Percentiles rank a stretch among this genome's conserved stretches.
phyloP scores from a whole-genome alignment of 2,888 invertebrate species.

The Salpingus planirostris region DNA sequence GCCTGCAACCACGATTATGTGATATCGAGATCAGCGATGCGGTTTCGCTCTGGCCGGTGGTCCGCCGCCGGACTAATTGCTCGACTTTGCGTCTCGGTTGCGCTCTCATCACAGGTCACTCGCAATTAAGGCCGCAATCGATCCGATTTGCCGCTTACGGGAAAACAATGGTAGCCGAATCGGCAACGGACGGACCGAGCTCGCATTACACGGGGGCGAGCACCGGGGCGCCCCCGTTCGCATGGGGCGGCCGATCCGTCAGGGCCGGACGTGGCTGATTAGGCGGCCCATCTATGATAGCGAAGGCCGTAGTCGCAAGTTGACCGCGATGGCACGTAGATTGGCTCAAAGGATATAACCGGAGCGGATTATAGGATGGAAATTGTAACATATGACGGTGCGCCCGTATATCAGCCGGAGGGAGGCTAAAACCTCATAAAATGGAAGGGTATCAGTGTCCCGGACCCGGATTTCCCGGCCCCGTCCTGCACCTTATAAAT shows the following conservation, averaged over 20 bases:
- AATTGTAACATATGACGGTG: conserved; percentile 17
- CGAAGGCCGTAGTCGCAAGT: not conserved
- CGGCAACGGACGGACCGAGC: too few relatives aligned
- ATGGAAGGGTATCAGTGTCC: conserved; percentile 9
- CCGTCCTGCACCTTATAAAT: conserved; percentile 4
- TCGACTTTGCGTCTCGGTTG: not conserved
- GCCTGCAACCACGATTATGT: too few relatives aligned
- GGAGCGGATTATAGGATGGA: conserved; percentile 22
- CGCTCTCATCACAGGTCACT: conserved; percentile 6
- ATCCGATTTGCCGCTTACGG: too few relatives aligned
- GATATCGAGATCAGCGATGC: too few relatives aligned
- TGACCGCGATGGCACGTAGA: conserved; percentile 19
- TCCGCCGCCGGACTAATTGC: not conserved
- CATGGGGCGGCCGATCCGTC: conserved; percentile 24
- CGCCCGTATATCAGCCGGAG: conserved; percentile 6
- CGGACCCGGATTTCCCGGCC: too few relatives aligned
- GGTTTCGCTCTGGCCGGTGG: not conserved
- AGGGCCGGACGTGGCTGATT: conserved; percentile 26
- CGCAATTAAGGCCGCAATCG: conserved; percentile 6
- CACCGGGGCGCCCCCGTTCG: conserved; percentile 9
- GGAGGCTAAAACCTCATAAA: too few relatives aligned
- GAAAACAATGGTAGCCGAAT: too few relatives aligned
- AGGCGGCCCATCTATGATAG: conserved; percentile 14
- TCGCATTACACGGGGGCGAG: too few relatives aligned
- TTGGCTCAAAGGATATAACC: too few relatives aligned